Conservation (phyloP, 2,888 invertebrate species). For the Drosophila hamatofila region DNA sequence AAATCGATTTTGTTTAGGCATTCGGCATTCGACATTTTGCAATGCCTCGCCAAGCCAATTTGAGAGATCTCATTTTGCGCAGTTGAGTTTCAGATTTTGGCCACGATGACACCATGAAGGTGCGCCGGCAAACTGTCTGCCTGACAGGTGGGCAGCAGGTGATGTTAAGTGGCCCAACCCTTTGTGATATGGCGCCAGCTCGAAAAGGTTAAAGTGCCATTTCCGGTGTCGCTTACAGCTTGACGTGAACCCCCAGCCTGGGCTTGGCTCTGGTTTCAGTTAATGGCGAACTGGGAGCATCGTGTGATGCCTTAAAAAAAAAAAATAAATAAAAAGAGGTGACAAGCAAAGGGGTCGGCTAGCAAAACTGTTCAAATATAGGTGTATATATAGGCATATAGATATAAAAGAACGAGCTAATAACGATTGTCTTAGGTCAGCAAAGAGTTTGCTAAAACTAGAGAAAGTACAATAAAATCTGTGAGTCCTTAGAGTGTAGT, state of each 20-base stretch:
- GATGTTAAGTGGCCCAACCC: conserved; percentile 53
- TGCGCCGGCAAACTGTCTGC: conserved; percentile 12
- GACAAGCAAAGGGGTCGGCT: conserved; percentile 7
- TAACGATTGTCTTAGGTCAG: conserved; percentile 40
- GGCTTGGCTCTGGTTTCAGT: conserved; percentile 52
- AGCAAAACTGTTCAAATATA: neutral
- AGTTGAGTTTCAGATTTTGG: conserved; percentile 20
- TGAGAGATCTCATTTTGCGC: conserved; percentile 11
- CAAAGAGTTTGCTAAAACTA: neutral
- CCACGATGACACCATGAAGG: conserved; percentile 43
- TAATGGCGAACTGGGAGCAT: conserved; percentile 39
- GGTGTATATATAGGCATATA: neutral
- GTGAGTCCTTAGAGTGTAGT: neutral
- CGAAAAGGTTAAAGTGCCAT: conserved; percentile 65
- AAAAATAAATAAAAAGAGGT: conserved; percentile 3
- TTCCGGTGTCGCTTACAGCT: conserved; percentile 59
- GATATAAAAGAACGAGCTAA: neutral
- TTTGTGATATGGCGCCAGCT: conserved; percentile 36
- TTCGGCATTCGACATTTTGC: conserved; percentile 68
- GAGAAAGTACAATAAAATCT: neutral
- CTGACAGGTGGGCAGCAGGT: conserved; percentile 23
- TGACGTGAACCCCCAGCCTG: conserved; percentile 29
- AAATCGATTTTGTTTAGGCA: conserved; percentile 67
- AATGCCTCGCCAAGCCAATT: conserved; percentile 36
- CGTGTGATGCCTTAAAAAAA: conserved; percentile 32